These are phyloP conservation scores for Sterna hirundo DNA, from an alignment of 2,113 vertebrate species.

Conservation along the genomic window DNA sequence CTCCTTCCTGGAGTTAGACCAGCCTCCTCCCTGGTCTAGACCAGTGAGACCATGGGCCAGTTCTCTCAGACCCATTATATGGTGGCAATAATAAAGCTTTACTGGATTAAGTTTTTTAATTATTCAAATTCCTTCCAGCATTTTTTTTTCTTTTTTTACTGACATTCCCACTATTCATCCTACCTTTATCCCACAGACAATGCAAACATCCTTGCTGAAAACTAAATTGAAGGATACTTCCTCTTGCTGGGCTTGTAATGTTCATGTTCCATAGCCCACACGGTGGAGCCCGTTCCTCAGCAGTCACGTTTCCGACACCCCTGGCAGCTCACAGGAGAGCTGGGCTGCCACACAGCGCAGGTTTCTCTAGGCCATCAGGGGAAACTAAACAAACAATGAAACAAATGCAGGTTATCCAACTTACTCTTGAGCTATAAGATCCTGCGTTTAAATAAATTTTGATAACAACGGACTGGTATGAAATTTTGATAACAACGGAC, in stretches of 20 bases:
- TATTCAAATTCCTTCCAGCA: not conserved
- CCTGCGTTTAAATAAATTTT: not conserved
- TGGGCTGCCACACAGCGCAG: not conserved
- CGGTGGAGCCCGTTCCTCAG: conserved; percentile 38
- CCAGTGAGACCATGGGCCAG: not conserved
- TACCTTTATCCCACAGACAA: not conserved
- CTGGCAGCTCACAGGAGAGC: not conserved
- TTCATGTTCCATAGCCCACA: not conserved
- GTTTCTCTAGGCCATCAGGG: not conserved
- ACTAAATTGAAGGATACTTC: not conserved
- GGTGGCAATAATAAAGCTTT: not conserved
- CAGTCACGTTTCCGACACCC: not conserved
- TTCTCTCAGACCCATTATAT: not conserved
- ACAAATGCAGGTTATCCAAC: not conserved
- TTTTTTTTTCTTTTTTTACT: not conserved
- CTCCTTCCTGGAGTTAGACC: not conserved
- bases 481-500: not conserved
- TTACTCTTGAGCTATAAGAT: not conserved
- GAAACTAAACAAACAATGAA: not conserved
- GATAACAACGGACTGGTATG: not conserved
- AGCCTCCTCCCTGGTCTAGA: not conserved
- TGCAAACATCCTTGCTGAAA: not conserved
- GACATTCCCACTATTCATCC: not conserved
- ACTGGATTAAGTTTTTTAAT: not conserved
- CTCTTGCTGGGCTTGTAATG: not conserved